These are phyloP conservation scores for Boloria euphrosyne DNA, from an alignment of 2,888 invertebrate genomes.

Conservation along the genomic window DNA sequence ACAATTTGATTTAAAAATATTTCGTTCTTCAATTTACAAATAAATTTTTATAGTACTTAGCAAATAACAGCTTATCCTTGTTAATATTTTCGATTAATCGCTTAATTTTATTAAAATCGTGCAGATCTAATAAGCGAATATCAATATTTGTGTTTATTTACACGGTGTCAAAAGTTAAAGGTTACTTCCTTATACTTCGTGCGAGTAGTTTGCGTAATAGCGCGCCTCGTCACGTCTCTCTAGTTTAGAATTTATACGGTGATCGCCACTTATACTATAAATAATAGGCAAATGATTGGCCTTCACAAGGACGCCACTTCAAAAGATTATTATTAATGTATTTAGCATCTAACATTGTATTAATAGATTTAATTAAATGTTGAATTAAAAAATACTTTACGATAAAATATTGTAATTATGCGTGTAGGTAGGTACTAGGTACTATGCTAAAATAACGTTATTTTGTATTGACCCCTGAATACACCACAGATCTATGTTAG, in stretches of 20 bases:
- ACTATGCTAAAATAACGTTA: too few species aligned
- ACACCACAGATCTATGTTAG: too few species aligned
- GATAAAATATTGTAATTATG: background rate
- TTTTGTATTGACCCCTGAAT: too few species aligned
- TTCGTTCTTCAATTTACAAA: background rate
- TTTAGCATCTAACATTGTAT: conserved; percentile 6
- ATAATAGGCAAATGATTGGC: conserved; percentile 63
- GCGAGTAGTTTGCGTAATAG: conserved; percentile 64
- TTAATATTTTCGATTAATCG: conserved; percentile 38
- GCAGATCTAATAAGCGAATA: conserved; percentile 70
- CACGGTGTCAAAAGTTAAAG: conserved; percentile 70
- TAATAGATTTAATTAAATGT: background rate
- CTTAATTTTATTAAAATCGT: conserved; percentile 56
- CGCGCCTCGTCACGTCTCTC: conserved; percentile 60
- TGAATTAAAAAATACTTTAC: background rate
- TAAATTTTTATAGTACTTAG: background rate
- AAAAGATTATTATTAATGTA: conserved; percentile 54
- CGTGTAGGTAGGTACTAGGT: too few species aligned
- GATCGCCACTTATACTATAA: conserved; percentile 52
- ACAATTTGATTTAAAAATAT: background rate
- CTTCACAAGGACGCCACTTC: conserved; percentile 70
- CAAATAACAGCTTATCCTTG: conserved; percentile 19
- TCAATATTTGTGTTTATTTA: conserved; percentile 66
- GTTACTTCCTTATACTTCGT: conserved; percentile 73
- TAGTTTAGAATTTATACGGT: conserved; percentile 55